phyloP scores from a whole-genome alignment of 2,797 vertebrate species.

The Thaleichthys pacificus region DNA sequence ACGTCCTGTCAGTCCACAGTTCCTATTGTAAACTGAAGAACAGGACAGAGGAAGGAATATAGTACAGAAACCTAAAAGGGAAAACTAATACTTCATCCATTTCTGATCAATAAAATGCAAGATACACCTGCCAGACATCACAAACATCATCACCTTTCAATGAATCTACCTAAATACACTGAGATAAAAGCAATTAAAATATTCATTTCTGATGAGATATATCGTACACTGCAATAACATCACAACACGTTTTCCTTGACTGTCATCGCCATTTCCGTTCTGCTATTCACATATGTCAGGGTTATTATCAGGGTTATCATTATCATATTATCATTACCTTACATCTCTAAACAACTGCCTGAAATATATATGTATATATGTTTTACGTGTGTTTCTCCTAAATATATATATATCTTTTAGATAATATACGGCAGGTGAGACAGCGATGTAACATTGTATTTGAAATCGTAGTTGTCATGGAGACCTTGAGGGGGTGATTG shows the following conservation, averaged over 20 bases:
- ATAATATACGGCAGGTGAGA: slow-evolving; percentile 37
- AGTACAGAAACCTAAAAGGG: slow-evolving; percentile 69
- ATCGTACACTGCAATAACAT: slow-evolving; percentile 85
- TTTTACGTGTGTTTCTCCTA: slow-evolving; percentile 35
- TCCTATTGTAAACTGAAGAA: slow-evolving; percentile 64
- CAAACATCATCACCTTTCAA: slow-evolving; percentile 75
- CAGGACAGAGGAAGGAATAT: slow-evolving; percentile 57
- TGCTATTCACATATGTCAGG: slow-evolving; percentile 84
- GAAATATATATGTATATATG: slow-evolving; percentile 37
- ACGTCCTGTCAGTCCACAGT: slow-evolving; percentile 56
- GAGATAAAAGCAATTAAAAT: slow-evolving; percentile 80
- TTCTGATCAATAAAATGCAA: slow-evolving; percentile 72
- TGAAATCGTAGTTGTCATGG: slow-evolving; percentile 27
- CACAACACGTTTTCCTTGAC: slow-evolving; percentile 64
- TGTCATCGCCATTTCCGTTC: slow-evolving; percentile 61
- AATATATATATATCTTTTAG: slow-evolving; percentile 46
- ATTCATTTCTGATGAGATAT: slow-evolving; percentile 75
- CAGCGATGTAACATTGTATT: background rate
- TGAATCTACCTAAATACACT: slow-evolving; percentile 78
- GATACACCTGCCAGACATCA: slow-evolving; percentile 77
- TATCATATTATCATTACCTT: slow-evolving; percentile 71
- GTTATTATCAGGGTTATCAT: slow-evolving; percentile 36
- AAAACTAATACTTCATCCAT: slow-evolving; percentile 81
- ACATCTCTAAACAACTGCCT: slow-evolving; percentile 66
- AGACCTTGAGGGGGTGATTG: slow-evolving; percentile 45